Conservation (phyloP, 2,888 invertebrate species). For the Catocala sponsa region DNA sequence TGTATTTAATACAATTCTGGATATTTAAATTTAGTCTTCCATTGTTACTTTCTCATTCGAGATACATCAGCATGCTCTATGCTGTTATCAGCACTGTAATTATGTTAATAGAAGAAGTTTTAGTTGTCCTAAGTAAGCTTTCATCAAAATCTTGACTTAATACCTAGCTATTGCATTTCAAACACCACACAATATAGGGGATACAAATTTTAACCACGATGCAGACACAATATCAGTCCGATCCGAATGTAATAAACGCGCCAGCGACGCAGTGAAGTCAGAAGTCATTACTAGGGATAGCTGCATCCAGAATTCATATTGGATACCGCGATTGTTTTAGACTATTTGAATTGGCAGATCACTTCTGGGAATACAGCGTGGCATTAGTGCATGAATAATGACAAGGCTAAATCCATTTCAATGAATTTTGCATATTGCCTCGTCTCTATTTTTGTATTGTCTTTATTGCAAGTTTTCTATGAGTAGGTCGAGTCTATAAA, state of each 20-base stretch:
- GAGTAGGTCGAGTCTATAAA: too few species aligned
- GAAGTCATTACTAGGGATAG: conserved; percentile 44
- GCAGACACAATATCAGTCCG: conserved; percentile 12
- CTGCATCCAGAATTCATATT: conserved; percentile 42
- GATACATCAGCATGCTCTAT: too few species aligned
- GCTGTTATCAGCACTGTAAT: too few species aligned
- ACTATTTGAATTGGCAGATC: conserved; percentile 20
- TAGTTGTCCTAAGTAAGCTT: too few species aligned
- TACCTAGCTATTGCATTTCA: too few species aligned
- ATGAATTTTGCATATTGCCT: neutral
- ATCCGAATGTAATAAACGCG: conserved; percentile 28
- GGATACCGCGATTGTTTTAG: conserved; percentile 43
- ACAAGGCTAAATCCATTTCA: neutral
- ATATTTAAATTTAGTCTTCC: conserved; percentile 15
- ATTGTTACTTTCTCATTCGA: neutral
- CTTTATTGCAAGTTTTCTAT: too few species aligned
- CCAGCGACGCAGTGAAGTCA: conserved; percentile 22
- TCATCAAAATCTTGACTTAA: too few species aligned
- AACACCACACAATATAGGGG: neutral
- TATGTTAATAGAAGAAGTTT: too few species aligned
- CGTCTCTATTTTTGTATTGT: too few species aligned
- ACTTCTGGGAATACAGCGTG: conserved; percentile 14
- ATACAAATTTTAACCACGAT: neutral
- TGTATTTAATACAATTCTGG: conserved; percentile 29
- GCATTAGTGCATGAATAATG: conserved; percentile 8